A percentile compares a stretch with the other conserved stretches of the same genome.
Evolutionary conservation across 2,888 invertebrate genomes (phyloP).

Genomic region (Drosophila setosimentum): DNA sequence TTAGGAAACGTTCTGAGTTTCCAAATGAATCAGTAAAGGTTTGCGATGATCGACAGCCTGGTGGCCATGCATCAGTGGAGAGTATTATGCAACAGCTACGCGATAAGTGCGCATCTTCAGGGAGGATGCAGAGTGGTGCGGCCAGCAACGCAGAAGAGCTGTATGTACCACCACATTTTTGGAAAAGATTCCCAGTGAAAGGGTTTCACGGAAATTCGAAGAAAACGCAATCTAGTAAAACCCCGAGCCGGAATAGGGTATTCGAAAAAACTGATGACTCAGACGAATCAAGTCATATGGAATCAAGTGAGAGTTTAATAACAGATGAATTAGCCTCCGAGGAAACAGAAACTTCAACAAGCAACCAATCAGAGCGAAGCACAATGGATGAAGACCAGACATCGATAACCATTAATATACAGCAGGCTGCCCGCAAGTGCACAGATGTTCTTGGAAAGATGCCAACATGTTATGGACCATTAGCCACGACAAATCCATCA

Average conservation of each 20-base stretch:
- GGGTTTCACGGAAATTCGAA: neutral
- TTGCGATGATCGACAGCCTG: constrained; percentile 22
- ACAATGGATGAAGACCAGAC: constrained; percentile 7
- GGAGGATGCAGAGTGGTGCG: neutral
- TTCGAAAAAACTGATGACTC: constrained; percentile 2
- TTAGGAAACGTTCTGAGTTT: neutral
- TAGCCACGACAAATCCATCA: neutral
- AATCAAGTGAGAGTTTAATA: constrained; percentile 4
- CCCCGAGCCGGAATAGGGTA: neutral
- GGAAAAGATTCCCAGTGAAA: constrained; percentile 34
- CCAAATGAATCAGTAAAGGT: neutral
- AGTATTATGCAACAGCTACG: constrained; percentile 27
- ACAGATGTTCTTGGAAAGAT: constrained; percentile 17
- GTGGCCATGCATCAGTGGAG: constrained; percentile 33
- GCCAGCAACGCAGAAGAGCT: constrained; percentile 3
- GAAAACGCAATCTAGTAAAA: too few relatives aligned
- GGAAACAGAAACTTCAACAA: neutral
- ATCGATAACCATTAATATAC: neutral
- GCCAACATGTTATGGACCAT: constrained; percentile 32
- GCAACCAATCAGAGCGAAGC: neutral
- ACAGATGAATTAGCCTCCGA: neutral
- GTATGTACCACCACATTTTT: constrained; percentile 38
- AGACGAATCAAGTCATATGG: neutral
- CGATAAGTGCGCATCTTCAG: constrained; percentile 16
- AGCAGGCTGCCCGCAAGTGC: neutral